Percentiles rank a stretch among this genome's conserved stretches.
These are phyloP conservation scores for Dicyrtomina minuta DNA, from an alignment of 2,888 invertebrate species.

Conservation along the genomic window DNA sequence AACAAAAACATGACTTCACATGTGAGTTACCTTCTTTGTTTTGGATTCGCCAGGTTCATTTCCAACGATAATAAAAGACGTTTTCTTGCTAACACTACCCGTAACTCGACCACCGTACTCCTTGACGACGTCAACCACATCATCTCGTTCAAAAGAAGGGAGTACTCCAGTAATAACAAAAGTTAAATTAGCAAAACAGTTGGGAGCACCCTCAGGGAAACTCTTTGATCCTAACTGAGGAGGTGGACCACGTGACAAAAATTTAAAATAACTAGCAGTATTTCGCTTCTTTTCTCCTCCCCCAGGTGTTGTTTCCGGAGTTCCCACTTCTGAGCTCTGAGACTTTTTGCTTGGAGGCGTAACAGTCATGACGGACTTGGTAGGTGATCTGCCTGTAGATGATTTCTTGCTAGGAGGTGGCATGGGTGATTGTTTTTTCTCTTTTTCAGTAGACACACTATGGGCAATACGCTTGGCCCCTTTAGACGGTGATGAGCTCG, in stretches of 20 bases:
- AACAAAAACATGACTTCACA: too few species aligned
- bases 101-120: slow-evolving; percentile 80
- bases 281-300: slow-evolving; percentile 68
- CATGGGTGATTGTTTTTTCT: neutral
- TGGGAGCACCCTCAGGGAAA: slow-evolving; percentile 71
- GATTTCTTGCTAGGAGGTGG: slow-evolving; percentile 10
- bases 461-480: neutral
- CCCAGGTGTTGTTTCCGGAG: slow-evolving; percentile 26
- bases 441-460: neutral
- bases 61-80: slow-evolving; percentile 79
- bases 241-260: slow-evolving; percentile 71
- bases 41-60: slow-evolving; percentile 85
- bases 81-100: slow-evolving; percentile 72
- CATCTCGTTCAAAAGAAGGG: slow-evolving; percentile 83
- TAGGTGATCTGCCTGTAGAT: neutral
- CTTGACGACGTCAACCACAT: slow-evolving; percentile 70
- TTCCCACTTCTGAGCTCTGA: neutral
- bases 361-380: neutral
- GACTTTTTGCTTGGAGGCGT: neutral
- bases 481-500: neutral
- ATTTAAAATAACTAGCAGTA: slow-evolving; percentile 71
- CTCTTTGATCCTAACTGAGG: slow-evolving; percentile 79
- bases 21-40: slow-evolving; percentile 70
- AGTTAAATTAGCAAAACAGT: slow-evolving; percentile 70
- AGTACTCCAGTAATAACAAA: slow-evolving; percentile 83